Base-by-base conservation (phyloP, 2,113 vertebrate species). In the Cervus canadensis region DNA sequence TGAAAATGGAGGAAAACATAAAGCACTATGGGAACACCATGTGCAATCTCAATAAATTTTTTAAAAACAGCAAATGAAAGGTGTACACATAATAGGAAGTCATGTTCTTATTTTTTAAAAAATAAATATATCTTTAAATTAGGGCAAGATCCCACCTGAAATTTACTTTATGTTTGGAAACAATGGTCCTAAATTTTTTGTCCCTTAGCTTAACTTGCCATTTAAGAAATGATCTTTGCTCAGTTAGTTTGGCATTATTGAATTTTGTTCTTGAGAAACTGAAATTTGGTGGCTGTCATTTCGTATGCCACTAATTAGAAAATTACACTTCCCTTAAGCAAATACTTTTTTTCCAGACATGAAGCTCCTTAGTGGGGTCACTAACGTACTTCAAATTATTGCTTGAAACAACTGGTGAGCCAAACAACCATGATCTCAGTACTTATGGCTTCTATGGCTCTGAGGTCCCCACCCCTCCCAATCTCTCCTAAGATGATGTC, bases 201-300 rank as follows among this genome's bases (percentile, higher is more conserved):
- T 85, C 59, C 89, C 48, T 92, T 81, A 82, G 45, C 52, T 92
- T 96, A 90, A 92, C 30, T 71, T 90, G 26, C 23, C 94, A 94
- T 45, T 89, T 87, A 88, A 54, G 60, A 92, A 95, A 83, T 62
- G 2, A 67, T 83, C 45, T 93, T 96, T 67, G 36, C 4, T 76
- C n/a, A 78, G 11, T 94, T 62, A 76, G 62, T 93, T 25, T 3
- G 95, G 60, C 17, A 95, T 76, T 74, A 95, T 26, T 94, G 26
- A 87, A 60, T 76, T 95, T 74, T 89, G 40, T 74, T 84, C 78
- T 48, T 97, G 36, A 86, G 60, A 93, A 95, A 89, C 21, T 90
- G 48, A 90, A 50, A 92, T 87, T 92, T 26, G n/a, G 64, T 40
- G 28, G 19, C 11, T 62, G 14, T 60, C 36, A 83, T 12, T 52